Percentiles rank a stretch among this genome's conserved stretches.
phyloP scores from a whole-genome alignment of 2,888 invertebrate genomes.

The Caenorhabditis macrosperma region DNA sequence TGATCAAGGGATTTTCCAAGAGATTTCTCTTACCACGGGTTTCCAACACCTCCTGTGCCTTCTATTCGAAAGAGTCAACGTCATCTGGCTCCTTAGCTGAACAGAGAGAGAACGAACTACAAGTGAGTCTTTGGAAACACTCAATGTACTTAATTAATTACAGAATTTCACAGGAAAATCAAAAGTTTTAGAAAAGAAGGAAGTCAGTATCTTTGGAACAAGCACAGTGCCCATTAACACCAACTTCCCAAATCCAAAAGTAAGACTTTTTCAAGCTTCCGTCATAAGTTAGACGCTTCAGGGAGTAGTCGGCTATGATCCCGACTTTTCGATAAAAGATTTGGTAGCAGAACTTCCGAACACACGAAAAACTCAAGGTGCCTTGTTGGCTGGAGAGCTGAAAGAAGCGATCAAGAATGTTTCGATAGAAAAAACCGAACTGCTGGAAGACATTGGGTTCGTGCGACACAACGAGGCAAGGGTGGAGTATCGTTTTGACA shows the following conservation, averaged over 20 bases:
- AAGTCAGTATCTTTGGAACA: constrained; percentile 60
- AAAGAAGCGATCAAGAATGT: constrained; percentile 43
- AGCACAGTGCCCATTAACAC: constrained; percentile 71
- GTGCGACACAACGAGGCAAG: constrained; percentile 72
- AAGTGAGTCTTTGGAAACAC: constrained; percentile 18
- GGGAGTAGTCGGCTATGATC: constrained; percentile 71
- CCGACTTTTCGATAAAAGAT: constrained; percentile 69
- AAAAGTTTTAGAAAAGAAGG: constrained; percentile 56
- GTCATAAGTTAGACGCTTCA: neutral
- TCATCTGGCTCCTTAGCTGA: constrained; percentile 18
- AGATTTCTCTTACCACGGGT: constrained; percentile 1
- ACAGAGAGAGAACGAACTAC: constrained; percentile 30
- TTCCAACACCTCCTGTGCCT: constrained; percentile 12
- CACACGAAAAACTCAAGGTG: constrained; percentile 66
- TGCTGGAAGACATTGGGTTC: constrained; percentile 66
- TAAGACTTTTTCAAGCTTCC: neutral
- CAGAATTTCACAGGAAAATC: constrained; percentile 51
- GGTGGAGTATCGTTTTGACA: constrained; percentile 74
- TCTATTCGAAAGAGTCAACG: constrained; percentile 33
- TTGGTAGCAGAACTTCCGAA: constrained; percentile 66
- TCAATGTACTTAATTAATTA: neutral
- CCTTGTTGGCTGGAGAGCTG: constrained; percentile 63
- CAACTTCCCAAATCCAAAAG: constrained; percentile 72
- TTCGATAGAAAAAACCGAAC: constrained; percentile 62
- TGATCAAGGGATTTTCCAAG: constrained; percentile 14